phyloP scores from a whole-genome alignment of 1,140 invertebrate species.

The Drosophila prosaltans region DNA sequence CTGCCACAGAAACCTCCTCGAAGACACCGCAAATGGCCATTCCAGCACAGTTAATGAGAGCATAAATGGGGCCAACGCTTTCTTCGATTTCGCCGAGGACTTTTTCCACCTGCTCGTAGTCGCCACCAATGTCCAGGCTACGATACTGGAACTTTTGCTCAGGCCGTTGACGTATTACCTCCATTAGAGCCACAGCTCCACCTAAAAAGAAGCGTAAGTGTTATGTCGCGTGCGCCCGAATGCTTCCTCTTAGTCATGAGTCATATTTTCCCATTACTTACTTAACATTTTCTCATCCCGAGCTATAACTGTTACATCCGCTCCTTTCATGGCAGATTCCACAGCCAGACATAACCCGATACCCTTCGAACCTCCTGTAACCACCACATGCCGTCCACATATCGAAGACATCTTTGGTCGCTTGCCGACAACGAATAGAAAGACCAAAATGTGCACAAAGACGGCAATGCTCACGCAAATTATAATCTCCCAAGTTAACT shows the following conservation, averaged over 20 bases:
- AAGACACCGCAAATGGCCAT: slow-evolving; percentile 90
- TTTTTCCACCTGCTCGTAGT: slow-evolving; percentile 86
- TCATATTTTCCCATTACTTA: slow-evolving; percentile 38
- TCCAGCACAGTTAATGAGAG: slow-evolving; percentile 97
- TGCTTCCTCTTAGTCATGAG: slow-evolving; percentile 2
- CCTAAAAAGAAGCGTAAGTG: slow-evolving; percentile 37
- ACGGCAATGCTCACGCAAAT: slow-evolving; percentile 39
- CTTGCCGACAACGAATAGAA: slow-evolving; percentile 72
- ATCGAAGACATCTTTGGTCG: slow-evolving; percentile 40
- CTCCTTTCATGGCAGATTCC: slow-evolving; percentile 90
- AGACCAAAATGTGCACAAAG: slow-evolving; percentile 52
- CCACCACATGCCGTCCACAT: slow-evolving; percentile 85
- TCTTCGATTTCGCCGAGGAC: slow-evolving; percentile 86
- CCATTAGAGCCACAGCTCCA: slow-evolving; percentile 74
- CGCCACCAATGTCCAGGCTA: slow-evolving; percentile 89
- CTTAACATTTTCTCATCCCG: slow-evolving; percentile 89
- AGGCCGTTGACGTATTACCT: slow-evolving; percentile 62
- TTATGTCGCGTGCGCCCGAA: not conserved
- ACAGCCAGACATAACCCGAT: slow-evolving; percentile 94
- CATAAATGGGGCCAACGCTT: slow-evolving; percentile 90
- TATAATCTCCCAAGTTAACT: slow-evolving; percentile 59
- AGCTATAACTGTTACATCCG: slow-evolving; percentile 95
- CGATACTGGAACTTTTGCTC: slow-evolving; percentile 88
- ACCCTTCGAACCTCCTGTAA: slow-evolving; percentile 98
- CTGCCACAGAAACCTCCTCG: slow-evolving; percentile 90